Evolutionary conservation across 2,113 vertebrate species (phyloP), one percentile per base, ranked within the genome.

Genomic region (Sorex fumeus): DNA sequence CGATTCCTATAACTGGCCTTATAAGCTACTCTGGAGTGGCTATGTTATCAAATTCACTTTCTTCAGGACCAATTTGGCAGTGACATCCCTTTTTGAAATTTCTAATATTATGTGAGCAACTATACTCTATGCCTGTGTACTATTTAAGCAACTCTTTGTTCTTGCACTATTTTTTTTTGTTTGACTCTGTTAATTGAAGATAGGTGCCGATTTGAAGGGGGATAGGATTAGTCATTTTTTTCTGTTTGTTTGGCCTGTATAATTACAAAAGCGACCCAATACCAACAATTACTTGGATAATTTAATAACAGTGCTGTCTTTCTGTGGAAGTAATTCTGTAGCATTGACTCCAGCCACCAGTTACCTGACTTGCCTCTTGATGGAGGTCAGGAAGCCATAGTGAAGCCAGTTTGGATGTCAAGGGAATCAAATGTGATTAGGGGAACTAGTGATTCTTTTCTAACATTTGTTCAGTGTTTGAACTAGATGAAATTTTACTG

Each of bases 401-500:
- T 72, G 72, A 76, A 34, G 47, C 85, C 47, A 75, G 8, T 60
- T 43, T 5, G 23, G 72, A 60, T 25, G 67, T 36, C 80, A 28
- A 67, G 75, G 71, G n/a, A 84, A 72, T 3, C 72, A 45, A 81
- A 89, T 27, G 60, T 32, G 94, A 84, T 89, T 53, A 36, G 60
- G 43, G 15, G 30, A 87, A 81, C 32, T 4, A 19, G 12, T 82
- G 25, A 36, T 90, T 87, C 21, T 74, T 72, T 64, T 64, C 57
- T 71, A 74, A 78, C 36, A 53, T 28, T 84, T 81, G 28, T 80
- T 89, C n/a, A 21, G 32, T 94, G 16, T 80, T 83, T 91, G 80
- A 94, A 84, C 90, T 87, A 15, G 16, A 43, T 94, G 57, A 89
- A 91, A 74, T 81, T 76, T 16, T 34, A 70, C 8, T 77, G 64